phyloP scores from a whole-genome alignment of 2,113 vertebrate genomes.

The Damaliscus lunatus region DNA sequence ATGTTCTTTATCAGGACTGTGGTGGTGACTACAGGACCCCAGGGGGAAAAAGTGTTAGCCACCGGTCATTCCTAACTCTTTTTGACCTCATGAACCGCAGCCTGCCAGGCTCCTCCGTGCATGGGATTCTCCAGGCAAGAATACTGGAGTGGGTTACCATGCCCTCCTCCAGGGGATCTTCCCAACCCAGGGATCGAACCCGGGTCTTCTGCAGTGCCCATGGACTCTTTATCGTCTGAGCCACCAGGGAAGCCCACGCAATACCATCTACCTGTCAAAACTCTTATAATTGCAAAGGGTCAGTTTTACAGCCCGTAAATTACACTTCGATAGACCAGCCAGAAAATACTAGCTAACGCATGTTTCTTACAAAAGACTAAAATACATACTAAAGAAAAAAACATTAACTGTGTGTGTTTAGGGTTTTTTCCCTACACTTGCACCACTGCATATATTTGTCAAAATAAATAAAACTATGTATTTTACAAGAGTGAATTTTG shows the following conservation, averaged over 20 bases:
- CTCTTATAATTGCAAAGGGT: background rate
- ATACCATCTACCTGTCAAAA: background rate
- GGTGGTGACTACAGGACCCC: rapidly evolving
- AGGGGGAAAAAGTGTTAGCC: too few species aligned
- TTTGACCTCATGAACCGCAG: rapidly evolving
- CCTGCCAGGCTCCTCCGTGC: background rate
- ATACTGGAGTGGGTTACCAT: background rate
- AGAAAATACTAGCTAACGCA: background rate
- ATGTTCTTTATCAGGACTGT: background rate
- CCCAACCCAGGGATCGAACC: background rate
- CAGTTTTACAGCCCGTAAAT: background rate
- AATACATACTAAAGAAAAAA: background rate
- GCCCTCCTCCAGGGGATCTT: background rate
- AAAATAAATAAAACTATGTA: background rate
- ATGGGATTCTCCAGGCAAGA: background rate
- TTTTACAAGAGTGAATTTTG: background rate
- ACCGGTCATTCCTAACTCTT: background rate
- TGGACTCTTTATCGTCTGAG: background rate
- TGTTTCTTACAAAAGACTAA: background rate
- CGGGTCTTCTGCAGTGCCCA: rapidly evolving
- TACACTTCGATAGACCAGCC: background rate
- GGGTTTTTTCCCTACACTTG: background rate
- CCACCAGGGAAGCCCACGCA: background rate
- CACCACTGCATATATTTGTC: background rate
- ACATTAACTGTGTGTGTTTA: background rate